Evolutionary conservation across 2,797 vertebrate genomes (phyloP), one percentile per base, ranked within the genome.

Genomic region (Sebastes glaucus): DNA sequence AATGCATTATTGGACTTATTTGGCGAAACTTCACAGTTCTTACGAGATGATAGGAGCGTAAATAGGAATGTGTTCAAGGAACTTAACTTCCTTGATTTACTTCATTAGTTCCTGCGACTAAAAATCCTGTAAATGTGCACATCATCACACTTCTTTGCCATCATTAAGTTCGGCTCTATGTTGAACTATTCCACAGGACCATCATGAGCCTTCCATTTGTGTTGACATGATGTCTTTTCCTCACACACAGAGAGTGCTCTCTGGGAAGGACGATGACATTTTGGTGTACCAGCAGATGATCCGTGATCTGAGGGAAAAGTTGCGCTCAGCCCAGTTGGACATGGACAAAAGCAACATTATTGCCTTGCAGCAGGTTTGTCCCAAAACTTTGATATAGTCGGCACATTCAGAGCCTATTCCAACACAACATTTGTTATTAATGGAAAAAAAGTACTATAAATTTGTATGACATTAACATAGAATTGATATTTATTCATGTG

Each of bases 201-300:
- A 20, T 23, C 5, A 7, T 4, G 2, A 33, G 5, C 27, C 4
- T 30, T 20, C 9, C n/a, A 8, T 11, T 7, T 53, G n/a, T 16
- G 32, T 22, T 77, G 38, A 83, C 30, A 1, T 33, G 46, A 65
- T 69, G 8, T 53, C 11, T 30, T 60, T 70, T 81, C 16, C 27
- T 68, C 56, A 22, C 53, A 23, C 4, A 49, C 79, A 99, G 98
- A 91, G 85, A 89, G 96, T 98, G 80, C 95, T 99, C 33, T 95
- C 97, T 86, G 96, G 93, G 35, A 99, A 99, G 94, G 97, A 99
- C 69, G 95, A 97, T 22, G 98, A 99, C 86, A 96, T 99, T 38
- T 68, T 95, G 46, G 95, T 97, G 27, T 98, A 98, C 94, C 97
- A 99, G 93, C 96, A 98, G 88, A 97, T 97, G 96, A 93, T 99